A percentile compares a stretch with the other conserved stretches of the same genome.
Evolutionary conservation across 2,113 vertebrate genomes (phyloP).

Genomic region (Nanger granti): DNA sequence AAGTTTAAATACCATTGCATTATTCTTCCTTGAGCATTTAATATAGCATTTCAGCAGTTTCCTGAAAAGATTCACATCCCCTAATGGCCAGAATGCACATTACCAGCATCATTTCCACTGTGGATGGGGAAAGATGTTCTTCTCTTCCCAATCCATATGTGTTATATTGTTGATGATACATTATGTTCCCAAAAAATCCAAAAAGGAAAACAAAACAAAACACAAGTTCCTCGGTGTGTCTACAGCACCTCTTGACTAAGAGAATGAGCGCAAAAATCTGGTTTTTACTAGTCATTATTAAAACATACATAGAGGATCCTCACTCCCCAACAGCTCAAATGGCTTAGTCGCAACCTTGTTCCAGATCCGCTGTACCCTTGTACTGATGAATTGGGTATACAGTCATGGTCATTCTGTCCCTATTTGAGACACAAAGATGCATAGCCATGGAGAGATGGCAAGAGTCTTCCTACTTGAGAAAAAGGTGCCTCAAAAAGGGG

Average conservation of each 20-base stretch:
- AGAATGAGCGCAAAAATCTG: not conserved
- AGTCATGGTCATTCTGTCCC: not conserved
- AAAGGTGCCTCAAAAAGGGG: not conserved
- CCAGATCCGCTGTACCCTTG: not conserved
- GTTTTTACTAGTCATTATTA: not conserved
- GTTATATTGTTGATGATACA: not conserved
- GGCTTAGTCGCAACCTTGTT: not conserved
- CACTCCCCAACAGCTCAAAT: rapidly evolving
- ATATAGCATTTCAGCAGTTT: not conserved
- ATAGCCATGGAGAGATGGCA: not conserved
- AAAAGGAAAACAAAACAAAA: not conserved
- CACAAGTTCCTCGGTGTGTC: not conserved
- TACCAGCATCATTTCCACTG: not conserved
- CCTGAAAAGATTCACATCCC: not conserved
- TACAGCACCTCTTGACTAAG: not conserved
- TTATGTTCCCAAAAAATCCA: not conserved
- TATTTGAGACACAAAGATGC: not conserved
- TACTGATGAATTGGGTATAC: not conserved
- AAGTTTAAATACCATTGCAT: not conserved
- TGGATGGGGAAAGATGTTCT: not conserved
- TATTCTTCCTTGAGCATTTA: not conserved
- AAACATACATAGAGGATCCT: not conserved
- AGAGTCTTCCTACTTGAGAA: not conserved
- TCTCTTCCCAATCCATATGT: not conserved
- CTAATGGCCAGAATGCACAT: not conserved